Evolutionary conservation across 2,888 invertebrate genomes (phyloP).

Genomic region (Glaucopsyche alexis): DNA sequence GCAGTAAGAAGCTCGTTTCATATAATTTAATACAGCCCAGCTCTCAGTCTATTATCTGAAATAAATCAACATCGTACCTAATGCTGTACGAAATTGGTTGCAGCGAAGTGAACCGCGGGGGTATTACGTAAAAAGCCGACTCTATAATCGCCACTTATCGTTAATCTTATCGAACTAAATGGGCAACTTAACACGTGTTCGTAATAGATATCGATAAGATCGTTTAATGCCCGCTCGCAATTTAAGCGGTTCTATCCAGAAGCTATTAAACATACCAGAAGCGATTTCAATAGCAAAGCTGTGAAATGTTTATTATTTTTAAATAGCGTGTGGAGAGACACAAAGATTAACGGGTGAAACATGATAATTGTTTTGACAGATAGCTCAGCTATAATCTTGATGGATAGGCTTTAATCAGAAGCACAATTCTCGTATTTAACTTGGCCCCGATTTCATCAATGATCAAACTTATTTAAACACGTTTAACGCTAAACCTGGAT

Average conservation of each 20-base stretch:
- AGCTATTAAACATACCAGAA: neutral
- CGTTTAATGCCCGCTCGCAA: neutral
- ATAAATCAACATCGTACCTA: slow-evolving; percentile 41
- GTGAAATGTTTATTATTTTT: neutral
- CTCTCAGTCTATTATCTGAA: slow-evolving; percentile 26
- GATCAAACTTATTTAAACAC: too few species aligned
- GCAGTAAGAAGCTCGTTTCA: slow-evolving; percentile 14
- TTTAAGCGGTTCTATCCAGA: neutral
- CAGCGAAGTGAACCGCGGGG: slow-evolving; percentile 47
- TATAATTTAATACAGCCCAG: neutral
- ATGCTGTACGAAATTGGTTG: slow-evolving; percentile 54
- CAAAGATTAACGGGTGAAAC: neutral
- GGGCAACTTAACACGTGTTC: slow-evolving; percentile 17
- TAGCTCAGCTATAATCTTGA: neutral
- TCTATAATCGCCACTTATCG: slow-evolving; percentile 16
- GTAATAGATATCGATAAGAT: slow-evolving; percentile 15
- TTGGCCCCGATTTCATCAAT: too few species aligned
- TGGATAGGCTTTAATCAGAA: too few species aligned
- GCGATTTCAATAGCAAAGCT: neutral
- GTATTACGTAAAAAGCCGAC: slow-evolving; percentile 2
- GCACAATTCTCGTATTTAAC: too few species aligned
- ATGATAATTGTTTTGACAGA: neutral
- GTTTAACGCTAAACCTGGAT: too few species aligned
- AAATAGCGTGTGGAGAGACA: neutral
- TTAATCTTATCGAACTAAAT: slow-evolving; percentile 13